Conservation (phyloP, 1,140 invertebrate species). For the Leptonema lineaticorne region DNA sequence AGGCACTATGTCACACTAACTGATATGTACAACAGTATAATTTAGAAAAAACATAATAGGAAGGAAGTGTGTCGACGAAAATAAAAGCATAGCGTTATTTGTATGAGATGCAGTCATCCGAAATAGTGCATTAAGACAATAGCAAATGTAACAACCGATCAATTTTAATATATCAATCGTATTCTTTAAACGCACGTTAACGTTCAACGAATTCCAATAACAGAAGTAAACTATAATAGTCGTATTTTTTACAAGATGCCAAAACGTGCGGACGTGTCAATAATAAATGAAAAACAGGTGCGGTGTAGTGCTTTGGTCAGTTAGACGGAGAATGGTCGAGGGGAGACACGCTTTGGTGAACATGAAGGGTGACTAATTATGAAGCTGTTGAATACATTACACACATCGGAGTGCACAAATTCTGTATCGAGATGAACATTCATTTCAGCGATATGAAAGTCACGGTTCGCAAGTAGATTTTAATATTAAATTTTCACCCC, state of each 20-base stretch:
- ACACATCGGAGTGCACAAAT: conserved; percentile 39
- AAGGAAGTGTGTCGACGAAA: conserved; percentile 37
- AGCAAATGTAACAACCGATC: background rate
- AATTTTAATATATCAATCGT: too few relatives aligned
- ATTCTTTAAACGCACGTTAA: too few relatives aligned
- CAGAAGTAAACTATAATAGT: background rate
- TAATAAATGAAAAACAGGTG: conserved; percentile 36
- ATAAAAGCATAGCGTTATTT: conserved; percentile 29
- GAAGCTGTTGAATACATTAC: conserved; percentile 52
- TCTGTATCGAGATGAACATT: conserved; percentile 18
- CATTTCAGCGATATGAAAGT: too few relatives aligned
- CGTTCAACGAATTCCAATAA: background rate
- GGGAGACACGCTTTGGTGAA: conserved; percentile 56
- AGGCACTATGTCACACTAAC: conserved; percentile 1
- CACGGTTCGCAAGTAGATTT: too few relatives aligned
- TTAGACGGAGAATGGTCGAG: conserved; percentile 40
- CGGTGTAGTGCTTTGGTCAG: conserved; percentile 39
- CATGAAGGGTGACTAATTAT: conserved; percentile 59
- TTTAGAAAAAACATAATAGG: conserved; percentile 39
- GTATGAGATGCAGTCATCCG: background rate
- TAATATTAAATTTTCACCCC: too few relatives aligned
- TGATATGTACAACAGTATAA: conserved; percentile 10
- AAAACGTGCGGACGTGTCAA: background rate
- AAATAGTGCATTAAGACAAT: background rate
- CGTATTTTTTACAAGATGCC: background rate